Percentiles rank a stretch among this genome's conserved stretches.
Conservation (phyloP, 1,140 invertebrate species). For the Drosophila pectinifera region DNA sequence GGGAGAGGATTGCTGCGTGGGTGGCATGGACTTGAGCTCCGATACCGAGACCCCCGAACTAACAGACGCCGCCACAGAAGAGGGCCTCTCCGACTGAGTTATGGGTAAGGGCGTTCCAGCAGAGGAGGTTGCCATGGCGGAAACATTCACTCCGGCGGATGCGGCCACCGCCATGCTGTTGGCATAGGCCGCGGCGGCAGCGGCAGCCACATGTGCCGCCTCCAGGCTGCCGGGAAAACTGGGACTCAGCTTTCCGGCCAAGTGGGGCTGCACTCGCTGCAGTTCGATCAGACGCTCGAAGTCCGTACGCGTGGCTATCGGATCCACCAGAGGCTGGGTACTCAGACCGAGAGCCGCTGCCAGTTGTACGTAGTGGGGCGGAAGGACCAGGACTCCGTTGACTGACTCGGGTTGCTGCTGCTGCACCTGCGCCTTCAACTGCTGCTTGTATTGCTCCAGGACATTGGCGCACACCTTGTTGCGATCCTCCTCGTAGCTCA, state of each 20-base stretch:
- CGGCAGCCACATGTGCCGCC: slow-evolving; percentile 75
- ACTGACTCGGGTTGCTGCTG: slow-evolving; percentile 40
- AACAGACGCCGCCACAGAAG: slow-evolving; percentile 67
- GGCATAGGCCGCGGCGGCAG: slow-evolving; percentile 72
- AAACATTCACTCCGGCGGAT: slow-evolving; percentile 29
- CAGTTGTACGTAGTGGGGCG: slow-evolving; percentile 82
- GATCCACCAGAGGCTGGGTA: slow-evolving; percentile 74
- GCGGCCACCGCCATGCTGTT: slow-evolving; percentile 63
- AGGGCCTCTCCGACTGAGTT: slow-evolving; percentile 50
- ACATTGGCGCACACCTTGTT: slow-evolving; percentile 72
- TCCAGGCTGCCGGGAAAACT: slow-evolving; percentile 70
- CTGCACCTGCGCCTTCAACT: slow-evolving; percentile 54
- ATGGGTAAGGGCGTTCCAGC: slow-evolving; percentile 19
- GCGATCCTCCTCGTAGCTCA: slow-evolving; percentile 59
- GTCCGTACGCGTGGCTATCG: slow-evolving; percentile 75
- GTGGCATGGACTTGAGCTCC: slow-evolving; percentile 67
- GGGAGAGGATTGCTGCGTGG: slow-evolving; percentile 70
- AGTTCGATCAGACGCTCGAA: slow-evolving; percentile 81
- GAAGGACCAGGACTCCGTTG: slow-evolving; percentile 70
- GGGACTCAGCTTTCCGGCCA: slow-evolving; percentile 70
- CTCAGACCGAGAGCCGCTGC: slow-evolving; percentile 78
- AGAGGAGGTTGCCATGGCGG: slow-evolving; percentile 30
- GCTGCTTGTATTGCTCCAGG: slow-evolving; percentile 73
- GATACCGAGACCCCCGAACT: slow-evolving; percentile 69
- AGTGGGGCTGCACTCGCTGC: slow-evolving; percentile 74